These are phyloP conservation scores for Sminthopsis crassicaudata DNA, from an alignment of 2,113 vertebrate genomes.

Conservation along the genomic window DNA sequence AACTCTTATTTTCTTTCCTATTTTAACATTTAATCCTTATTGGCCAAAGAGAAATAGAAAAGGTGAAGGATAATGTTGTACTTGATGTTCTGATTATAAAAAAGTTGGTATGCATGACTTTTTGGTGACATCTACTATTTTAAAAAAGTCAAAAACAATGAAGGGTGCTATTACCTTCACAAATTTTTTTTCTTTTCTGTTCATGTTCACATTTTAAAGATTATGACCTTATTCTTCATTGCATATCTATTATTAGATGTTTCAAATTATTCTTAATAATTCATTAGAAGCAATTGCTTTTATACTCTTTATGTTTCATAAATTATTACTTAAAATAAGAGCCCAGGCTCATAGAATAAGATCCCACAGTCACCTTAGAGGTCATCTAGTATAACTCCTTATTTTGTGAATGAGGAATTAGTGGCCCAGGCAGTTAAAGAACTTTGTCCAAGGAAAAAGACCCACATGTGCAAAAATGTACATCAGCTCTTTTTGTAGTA, in stretches of 20 bases:
- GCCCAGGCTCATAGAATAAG: background rate
- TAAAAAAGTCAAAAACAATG: background rate
- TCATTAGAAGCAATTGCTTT: background rate
- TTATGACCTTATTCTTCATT: background rate
- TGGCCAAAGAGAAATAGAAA: constrained; percentile 39
- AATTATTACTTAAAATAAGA: background rate
- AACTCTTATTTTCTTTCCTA: constrained; percentile 22
- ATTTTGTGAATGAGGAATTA: background rate
- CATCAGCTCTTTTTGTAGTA: too few relatives aligned
- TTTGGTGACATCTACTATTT: background rate
- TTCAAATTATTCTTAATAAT: background rate
- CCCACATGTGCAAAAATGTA: too few relatives aligned
- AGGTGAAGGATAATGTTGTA: background rate
- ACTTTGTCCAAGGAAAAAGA: background rate
- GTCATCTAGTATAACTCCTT: background rate
- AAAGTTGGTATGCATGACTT: background rate
- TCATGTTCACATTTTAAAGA: background rate
- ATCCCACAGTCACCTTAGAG: background rate
- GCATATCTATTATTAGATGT: background rate
- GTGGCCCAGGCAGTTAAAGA: background rate
- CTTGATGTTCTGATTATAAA: background rate
- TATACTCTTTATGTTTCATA: background rate
- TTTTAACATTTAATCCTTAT: constrained; percentile 44
- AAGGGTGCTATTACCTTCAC: background rate
- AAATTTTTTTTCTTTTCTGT: background rate